Base-by-base conservation (phyloP, 2,113 vertebrate genomes). In the Paraplagusia blochii region DNA sequence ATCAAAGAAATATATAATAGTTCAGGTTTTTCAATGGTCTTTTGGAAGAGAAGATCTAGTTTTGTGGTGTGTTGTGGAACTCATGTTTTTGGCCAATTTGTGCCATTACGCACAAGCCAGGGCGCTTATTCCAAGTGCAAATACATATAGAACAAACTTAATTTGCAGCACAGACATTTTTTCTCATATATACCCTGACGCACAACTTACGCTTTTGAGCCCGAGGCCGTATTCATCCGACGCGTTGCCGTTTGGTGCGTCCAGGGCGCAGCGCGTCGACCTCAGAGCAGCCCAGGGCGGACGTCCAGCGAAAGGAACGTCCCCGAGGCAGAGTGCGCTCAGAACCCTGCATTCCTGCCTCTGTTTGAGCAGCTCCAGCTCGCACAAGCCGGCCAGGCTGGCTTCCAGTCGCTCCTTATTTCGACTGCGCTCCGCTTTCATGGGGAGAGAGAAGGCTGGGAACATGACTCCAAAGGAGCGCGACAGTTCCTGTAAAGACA, bases 291-390 rank as follows among this genome's bases (percentile, higher is more conserved):
- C 79, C 83, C 80, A 85, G 6, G 65, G 60, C 29, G 57, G 59
- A 4, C 66, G 67, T 1, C 65, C 60, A 12, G 62, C 42, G 11
- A 4, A 50, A 15, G 66, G 42, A 2, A 63, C 19, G 62, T 86
- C 86, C 54, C 68, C 79, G 22, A 86, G 79, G 16, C 76, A 68
- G 13, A 91, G 85, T 1, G 88, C 90, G 16, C 69, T 58, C 5
- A 81, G 59, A 1, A 90, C 85, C 44, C 86, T 62, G 9, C 53
- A 63, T 40, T 89, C 88, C 45, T 91, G 90, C 66, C 85, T 69
- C 73, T 89, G 88, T 45, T 85, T 88, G 1, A 90, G 84, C 61
- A 90, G 63, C 54, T 89, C 87, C 43, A 91, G 72, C 77, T 91
- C 88, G 8, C 77, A 84, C 35, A 91, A 39, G 1, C 78, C 90